phyloP scores from a whole-genome alignment of 1,140 invertebrate genomes.

The Anthonomus grandis region DNA sequence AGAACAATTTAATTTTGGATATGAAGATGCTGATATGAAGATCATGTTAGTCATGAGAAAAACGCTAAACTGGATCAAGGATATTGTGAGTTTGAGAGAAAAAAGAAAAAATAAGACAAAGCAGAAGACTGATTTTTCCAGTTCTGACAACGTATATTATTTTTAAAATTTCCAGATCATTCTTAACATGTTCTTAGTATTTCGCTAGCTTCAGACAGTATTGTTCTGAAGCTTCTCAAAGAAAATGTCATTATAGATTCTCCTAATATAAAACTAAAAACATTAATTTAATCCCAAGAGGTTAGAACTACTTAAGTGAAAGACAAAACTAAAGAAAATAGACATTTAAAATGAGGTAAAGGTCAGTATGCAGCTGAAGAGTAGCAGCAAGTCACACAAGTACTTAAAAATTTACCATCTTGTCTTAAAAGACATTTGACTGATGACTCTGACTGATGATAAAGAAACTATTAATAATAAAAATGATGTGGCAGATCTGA shows the following conservation, averaged over 20 bases:
- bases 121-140: constrained; percentile 8
- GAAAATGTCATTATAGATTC: not conserved
- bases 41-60: constrained; percentile 69
- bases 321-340: constrained; percentile 37
- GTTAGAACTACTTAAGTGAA: constrained; percentile 48
- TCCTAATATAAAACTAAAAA: constrained; percentile 4
- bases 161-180: not conserved
- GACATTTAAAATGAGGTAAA: constrained; percentile 40
- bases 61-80: constrained; percentile 57
- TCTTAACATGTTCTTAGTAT: not conserved
- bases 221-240: not conserved
- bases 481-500: not conserved
- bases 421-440: constrained; percentile 22
- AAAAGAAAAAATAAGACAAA: constrained; percentile 20
- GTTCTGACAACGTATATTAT: not conserved
- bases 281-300: constrained; percentile 45
- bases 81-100: constrained; percentile 34
- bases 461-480: not conserved
- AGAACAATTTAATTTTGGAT: constrained; percentile 40
- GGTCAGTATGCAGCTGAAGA: constrained; percentile 31
- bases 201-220: constrained; percentile 7
- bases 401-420: constrained; percentile 38
- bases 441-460: constrained; percentile 3
- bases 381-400: constrained; percentile 31
- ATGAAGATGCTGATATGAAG: constrained; percentile 72